Base-by-base conservation (phyloP, 2,797 vertebrate species). In the Mormyrus hasselquistii region DNA sequence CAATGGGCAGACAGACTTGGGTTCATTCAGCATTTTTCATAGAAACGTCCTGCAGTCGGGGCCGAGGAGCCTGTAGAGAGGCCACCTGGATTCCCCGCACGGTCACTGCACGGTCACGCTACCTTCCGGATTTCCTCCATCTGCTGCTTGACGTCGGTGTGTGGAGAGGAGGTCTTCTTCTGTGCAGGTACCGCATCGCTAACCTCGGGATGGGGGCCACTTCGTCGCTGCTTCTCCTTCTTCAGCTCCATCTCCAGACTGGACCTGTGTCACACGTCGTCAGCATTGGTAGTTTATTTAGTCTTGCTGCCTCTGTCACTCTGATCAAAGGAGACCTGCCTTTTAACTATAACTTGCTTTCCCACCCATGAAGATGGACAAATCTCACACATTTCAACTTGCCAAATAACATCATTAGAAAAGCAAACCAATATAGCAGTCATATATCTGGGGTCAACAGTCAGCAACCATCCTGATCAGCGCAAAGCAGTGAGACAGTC, bases 161-260 rank as follows among this genome's bases (percentile, higher is more conserved):
- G 94, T 2, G 94, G 92, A 29, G 89, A 76, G 41, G 87, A 89
- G 2, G 92, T 88, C 73, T 85, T 94, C 89, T 90, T 95, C 90
- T 92, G 92, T 44, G 92, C 93, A 38, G 93, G 22, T 0, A 79
- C 90, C n/a, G 89, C n/a, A 50, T 69, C 87, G 1, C 41, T 47
- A 0, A 89, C 88, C n/a, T 85, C 44, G 4, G 22, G 22, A 3
- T 92, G 94, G 53, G 86, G 93, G 44, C 92, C 93, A 3, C 86
- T 69, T 65, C 90, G 92, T 55, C 90, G 91, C 82, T 96, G 96
- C 90, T 94, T 94, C 89, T 97, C 96, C 90, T 93, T 96, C 90
- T 94, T 97, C 90, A 98, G 91, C 92, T 98, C 97, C 19, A 93
- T 92, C 90, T 99, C 97, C 90, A 98, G 94, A 62, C 94, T 90